Conservation (phyloP, 92 coral and sea anemone genomes). For the Desmophyllum pertusum region DNA sequence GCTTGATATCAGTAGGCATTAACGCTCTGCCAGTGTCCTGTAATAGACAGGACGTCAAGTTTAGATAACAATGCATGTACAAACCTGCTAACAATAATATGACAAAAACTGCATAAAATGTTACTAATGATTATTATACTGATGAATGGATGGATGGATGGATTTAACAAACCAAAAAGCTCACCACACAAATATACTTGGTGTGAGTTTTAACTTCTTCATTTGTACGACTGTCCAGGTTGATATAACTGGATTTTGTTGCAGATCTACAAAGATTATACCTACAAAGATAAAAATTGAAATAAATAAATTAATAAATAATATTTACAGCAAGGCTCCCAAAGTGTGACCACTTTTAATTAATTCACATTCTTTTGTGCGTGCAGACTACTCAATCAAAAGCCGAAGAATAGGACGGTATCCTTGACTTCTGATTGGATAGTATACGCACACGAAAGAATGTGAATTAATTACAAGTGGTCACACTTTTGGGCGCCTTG, state of each 20-base stretch:
- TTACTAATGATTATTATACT: too few species aligned
- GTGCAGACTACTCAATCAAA: too few species aligned
- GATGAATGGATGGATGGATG: too few species aligned
- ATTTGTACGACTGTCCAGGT: conserved; percentile 82
- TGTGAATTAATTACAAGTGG: too few species aligned
- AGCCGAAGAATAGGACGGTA: too few species aligned
- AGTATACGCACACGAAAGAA: too few species aligned
- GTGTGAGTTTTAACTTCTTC: conserved; percentile 84
- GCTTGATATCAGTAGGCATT: conserved; percentile 91
- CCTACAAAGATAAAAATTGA: conserved; percentile 33
- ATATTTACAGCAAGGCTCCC: not conserved
- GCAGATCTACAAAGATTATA: conserved; percentile 87
- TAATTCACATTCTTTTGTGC: too few species aligned
- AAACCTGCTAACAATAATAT: not conserved
- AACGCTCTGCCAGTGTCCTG: conserved; percentile 96
- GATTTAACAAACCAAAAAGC: not conserved
- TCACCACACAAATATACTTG: conserved; percentile 89
- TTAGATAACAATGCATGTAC: not conserved
- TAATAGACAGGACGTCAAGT: not conserved
- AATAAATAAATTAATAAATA: not conserved
- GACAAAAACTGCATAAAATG: not conserved
- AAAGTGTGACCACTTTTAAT: too few species aligned
- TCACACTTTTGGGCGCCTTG: too few species aligned
- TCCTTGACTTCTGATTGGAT: too few species aligned
- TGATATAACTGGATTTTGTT: conserved; percentile 76